Conservation (phyloP, 2,797 vertebrate species). For the Chelon labrosus region DNA sequence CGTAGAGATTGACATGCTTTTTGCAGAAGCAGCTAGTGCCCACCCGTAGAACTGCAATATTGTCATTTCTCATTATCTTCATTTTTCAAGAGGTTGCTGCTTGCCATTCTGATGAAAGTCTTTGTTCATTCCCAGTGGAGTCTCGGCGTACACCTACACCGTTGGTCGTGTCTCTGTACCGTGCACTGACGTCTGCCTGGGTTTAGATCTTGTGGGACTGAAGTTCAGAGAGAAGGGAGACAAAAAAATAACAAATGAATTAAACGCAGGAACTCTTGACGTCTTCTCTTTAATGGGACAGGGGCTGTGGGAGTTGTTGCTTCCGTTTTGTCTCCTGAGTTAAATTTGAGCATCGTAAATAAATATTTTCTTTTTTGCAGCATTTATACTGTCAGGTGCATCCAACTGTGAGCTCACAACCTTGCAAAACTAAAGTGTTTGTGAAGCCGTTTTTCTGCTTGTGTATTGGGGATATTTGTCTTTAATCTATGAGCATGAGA, state of each 20-base stretch:
- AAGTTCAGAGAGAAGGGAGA: constrained; percentile 7
- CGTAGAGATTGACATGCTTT: neutral
- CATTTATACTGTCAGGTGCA: constrained; percentile 33
- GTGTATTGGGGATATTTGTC: constrained; percentile 5
- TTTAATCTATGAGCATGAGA: neutral
- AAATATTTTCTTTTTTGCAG: constrained; percentile 38
- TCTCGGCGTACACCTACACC: neutral
- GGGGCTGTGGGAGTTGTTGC: constrained; percentile 22
- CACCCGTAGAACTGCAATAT: too few species aligned
- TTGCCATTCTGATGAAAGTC: constrained; percentile 1
- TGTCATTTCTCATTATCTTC: too few species aligned
- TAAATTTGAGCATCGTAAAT: constrained; percentile 36
- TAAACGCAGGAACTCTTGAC: constrained; percentile 10
- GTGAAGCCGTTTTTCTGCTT: constrained; percentile 10
- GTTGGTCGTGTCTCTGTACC: constrained; percentile 5
- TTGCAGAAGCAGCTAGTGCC: too few species aligned
- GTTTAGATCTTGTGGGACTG: constrained; percentile 7
- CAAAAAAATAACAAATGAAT: neutral
- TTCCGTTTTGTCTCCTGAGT: constrained; percentile 24
- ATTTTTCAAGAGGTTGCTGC: too few species aligned
- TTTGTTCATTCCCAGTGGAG: constrained; percentile 2
- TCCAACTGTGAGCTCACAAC: constrained; percentile 41
- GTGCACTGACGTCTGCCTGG: constrained; percentile 19
- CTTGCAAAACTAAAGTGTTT: constrained; percentile 16
- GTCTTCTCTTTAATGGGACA: constrained; percentile 31